Conservation (phyloP, 1,140 invertebrate genomes). For the Gryllus bimaculatus region DNA sequence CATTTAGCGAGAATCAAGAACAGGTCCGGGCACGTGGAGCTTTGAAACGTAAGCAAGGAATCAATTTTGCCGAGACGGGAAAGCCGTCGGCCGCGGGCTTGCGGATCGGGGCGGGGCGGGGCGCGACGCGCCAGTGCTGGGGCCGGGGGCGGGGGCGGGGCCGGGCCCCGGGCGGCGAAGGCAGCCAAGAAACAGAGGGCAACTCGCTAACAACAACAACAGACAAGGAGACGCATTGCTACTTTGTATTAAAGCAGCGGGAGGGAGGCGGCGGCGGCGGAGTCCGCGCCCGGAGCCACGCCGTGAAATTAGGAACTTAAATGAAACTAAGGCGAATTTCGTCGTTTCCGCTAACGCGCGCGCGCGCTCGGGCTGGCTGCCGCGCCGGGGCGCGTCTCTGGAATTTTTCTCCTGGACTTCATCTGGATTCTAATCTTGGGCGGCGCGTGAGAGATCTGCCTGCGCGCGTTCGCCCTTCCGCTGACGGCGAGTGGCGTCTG, state of each 20-base stretch:
- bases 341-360: not conserved
- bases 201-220: conserved; percentile 1
- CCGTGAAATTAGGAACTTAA: conserved; percentile 4
- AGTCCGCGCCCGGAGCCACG: not conserved
- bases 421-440: not conserved
- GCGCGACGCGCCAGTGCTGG: not conserved
- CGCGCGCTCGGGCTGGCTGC: not conserved
- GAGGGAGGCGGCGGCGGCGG: not conserved
- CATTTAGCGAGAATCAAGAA: conserved; percentile 4
- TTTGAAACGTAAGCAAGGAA: not conserved
- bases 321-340: conserved; percentile 4
- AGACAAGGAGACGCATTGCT: not conserved
- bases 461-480: no score
- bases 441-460: no score
- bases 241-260: not conserved
- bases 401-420: not conserved
- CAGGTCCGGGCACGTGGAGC: not conserved
- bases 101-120: no score
- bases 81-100: no score
- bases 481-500: no score
- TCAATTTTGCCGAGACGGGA: not conserved
- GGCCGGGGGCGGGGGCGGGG: no score
- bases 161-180: not conserved
- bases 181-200: not conserved
- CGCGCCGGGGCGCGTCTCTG: not conserved